These are phyloP conservation scores for Clitarchus hookeri DNA, from an alignment of 2,888 invertebrate species.

Conservation along the genomic window DNA sequence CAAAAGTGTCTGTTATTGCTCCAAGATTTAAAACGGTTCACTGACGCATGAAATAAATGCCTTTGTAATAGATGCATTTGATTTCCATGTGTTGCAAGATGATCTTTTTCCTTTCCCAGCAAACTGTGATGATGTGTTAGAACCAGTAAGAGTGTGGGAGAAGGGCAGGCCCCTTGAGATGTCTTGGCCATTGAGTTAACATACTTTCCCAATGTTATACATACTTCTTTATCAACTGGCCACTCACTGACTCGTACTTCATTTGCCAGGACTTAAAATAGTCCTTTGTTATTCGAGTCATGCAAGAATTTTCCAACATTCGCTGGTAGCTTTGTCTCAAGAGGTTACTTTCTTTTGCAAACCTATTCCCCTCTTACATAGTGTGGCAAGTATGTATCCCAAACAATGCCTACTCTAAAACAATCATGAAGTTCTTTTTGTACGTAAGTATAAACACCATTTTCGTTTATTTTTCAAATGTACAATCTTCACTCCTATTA, in stretches of 20 bases:
- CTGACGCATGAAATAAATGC: background rate
- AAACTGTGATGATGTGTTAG: background rate
- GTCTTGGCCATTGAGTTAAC: background rate
- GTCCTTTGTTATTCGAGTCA: background rate
- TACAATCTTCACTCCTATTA: background rate
- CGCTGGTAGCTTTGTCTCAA: background rate
- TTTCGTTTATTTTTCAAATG: background rate
- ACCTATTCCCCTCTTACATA: background rate
- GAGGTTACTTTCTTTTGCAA: background rate
- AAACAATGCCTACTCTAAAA: background rate
- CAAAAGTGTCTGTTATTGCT: background rate
- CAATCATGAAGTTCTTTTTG: background rate
- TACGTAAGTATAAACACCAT: background rate
- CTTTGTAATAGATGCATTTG: background rate
- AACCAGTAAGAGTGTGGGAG: background rate
- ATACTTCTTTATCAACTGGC: background rate
- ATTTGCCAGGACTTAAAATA: background rate
- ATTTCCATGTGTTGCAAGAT: background rate
- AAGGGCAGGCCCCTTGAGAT: background rate
- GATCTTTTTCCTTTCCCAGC: background rate
- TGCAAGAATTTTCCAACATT: conserved; percentile 3
- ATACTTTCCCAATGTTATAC: background rate
- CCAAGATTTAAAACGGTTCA: background rate
- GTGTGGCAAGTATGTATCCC: background rate
- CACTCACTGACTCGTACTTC: background rate